These are phyloP conservation scores for Amphipyra tragopoginis DNA, from an alignment of 2,888 invertebrate species.

Conservation along the genomic window DNA sequence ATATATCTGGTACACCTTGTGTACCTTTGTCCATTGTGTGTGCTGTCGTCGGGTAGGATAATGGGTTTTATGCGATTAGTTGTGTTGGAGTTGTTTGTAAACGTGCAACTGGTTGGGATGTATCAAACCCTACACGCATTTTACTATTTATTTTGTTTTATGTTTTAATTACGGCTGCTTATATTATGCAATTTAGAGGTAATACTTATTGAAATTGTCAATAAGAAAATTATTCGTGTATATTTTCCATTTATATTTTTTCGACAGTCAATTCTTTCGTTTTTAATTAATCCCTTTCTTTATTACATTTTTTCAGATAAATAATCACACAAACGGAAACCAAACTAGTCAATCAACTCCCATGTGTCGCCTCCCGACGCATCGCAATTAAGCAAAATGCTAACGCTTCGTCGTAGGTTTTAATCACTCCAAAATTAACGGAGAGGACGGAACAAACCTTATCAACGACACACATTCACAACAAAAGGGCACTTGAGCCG, in stretches of 20 bases:
- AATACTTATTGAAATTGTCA: too few relatives aligned
- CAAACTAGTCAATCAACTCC: slow-evolving; percentile 26
- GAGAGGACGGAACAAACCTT: slow-evolving; percentile 62
- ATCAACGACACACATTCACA: slow-evolving; percentile 69
- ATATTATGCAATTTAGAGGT: too few relatives aligned
- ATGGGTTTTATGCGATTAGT: slow-evolving; percentile 31
- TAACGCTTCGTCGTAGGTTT: slow-evolving; percentile 40
- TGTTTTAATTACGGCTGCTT: too few relatives aligned
- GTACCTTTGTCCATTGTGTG: slow-evolving; percentile 38
- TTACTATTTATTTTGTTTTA: too few relatives aligned
- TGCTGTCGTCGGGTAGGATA: slow-evolving; percentile 21
- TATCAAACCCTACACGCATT: too few relatives aligned
- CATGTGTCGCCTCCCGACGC: slow-evolving; percentile 8
- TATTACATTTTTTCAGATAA: not conserved
- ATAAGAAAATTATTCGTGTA: not conserved
- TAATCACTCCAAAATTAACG: slow-evolving; percentile 66
- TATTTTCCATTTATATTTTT: too few relatives aligned
- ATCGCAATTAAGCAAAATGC: slow-evolving; percentile 41
- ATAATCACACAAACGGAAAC: slow-evolving; percentile 10
- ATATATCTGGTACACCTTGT: slow-evolving; percentile 8
- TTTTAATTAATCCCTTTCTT: too few relatives aligned
- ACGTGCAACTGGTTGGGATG: slow-evolving; percentile 17
- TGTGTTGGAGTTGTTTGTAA: slow-evolving; percentile 2
- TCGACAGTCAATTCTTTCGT: too few relatives aligned
- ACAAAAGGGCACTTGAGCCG: slow-evolving; percentile 71